Base-by-base conservation (phyloP, 1,140 invertebrate species). In the Aphelenchoides fujianensis region DNA sequence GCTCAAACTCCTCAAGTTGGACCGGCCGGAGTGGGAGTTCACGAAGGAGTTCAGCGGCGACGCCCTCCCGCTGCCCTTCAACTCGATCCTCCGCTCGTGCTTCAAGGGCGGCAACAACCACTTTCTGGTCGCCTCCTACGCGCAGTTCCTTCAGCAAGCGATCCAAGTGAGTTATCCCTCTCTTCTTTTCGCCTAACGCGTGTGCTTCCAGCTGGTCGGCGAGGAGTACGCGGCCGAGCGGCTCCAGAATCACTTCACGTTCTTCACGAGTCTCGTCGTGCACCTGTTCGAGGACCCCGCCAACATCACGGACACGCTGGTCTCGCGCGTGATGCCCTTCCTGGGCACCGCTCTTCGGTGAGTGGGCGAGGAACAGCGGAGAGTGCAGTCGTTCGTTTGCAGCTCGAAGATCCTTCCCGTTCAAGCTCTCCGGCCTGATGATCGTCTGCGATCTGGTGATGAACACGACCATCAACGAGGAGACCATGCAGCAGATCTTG, bases 261-360 rank as follows among this genome's bases (percentile, higher is more conserved):
- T 77, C 48, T 79, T 77, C 53, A 59, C 54, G 16, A 52, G 32
- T 7, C 37, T 76, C 35, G 53, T 78, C 16, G 62, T 48, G 3
- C 72, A n/a, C 48, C 59, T 76, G 35, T 64, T 76, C 28, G 74
- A 77, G 35, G 74, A 76, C 37, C 28, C 55, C 34, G 62, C 71
- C 2, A n/a, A 66, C 35, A 66, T 70, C 3, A 61, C 73, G 37
- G 72, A 78, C 35, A 68, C 73, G 32, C 35, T 75, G 12, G 53
- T 77, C 36, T 63, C 77, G 23, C 30, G 77, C 23, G 23, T 77
- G n/a, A 71, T 77, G 12, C 76, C 76, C 3, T 75, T 71, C 67
- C 19, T 77, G 23, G 71, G 76, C 19, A 55, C 72, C 53, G 71
- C 77, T 28, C 67, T 77, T 28, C 78, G 71, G 76, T 77, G n/a